Conservation (phyloP, 2,113 vertebrate genomes). For the Eupsittula cactorum region DNA sequence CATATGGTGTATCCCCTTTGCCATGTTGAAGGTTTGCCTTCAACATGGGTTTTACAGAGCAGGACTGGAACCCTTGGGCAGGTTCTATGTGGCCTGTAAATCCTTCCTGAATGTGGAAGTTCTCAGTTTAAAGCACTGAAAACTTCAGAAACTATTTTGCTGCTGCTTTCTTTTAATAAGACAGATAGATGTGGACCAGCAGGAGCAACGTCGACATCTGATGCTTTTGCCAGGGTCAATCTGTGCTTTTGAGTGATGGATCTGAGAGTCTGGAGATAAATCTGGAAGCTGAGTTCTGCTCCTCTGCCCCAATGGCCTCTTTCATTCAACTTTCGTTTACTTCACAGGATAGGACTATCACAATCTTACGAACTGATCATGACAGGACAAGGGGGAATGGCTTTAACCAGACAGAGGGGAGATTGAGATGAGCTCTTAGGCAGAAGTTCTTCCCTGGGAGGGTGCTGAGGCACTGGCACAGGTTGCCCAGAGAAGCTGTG, state of each 20-base stretch:
- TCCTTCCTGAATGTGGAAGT: neutral
- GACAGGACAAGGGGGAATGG: neutral
- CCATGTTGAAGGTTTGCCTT: neutral
- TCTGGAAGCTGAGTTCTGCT: neutral
- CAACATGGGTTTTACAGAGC: fast-evolving
- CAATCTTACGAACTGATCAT: neutral
- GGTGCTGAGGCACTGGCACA: neutral
- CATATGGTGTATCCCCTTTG: neutral
- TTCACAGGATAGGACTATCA: neutral
- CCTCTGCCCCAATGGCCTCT: neutral
- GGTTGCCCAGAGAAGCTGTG: too few relatives aligned
- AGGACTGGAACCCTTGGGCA: neutral
- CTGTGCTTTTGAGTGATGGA: neutral
- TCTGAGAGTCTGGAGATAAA: neutral
- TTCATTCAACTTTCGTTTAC: neutral
- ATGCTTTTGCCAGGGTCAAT: neutral
- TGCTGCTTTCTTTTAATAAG: neutral
- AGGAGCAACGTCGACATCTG: neutral
- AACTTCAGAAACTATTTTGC: neutral
- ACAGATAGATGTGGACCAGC: too few relatives aligned
- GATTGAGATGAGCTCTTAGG: neutral
- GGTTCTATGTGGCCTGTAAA: neutral
- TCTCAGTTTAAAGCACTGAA: neutral
- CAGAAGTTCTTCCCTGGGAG: neutral
- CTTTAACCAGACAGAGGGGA: neutral